Conservation (phyloP, 2,797 vertebrate genomes). For the Odontamblyopus rebecca region DNA sequence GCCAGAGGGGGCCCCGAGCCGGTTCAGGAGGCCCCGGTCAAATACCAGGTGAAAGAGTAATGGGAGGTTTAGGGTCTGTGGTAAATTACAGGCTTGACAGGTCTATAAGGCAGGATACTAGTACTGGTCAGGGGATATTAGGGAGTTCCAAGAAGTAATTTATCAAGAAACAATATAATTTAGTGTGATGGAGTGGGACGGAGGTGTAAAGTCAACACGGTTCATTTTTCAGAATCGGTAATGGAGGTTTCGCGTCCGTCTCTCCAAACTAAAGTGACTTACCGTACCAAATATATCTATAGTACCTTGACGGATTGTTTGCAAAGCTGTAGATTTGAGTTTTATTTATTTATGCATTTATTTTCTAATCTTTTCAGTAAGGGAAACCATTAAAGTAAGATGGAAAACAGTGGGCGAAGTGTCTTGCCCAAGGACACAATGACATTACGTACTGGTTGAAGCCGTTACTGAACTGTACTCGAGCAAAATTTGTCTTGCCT, state of each 20-base stretch:
- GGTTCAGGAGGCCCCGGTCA: conserved; percentile 15
- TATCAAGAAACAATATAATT: background rate
- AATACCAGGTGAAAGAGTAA: conserved; percentile 30
- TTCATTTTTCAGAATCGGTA: background rate
- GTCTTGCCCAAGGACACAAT: too few species aligned
- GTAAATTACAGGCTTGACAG: conserved; percentile 1
- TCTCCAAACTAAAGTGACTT: background rate
- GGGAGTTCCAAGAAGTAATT: background rate
- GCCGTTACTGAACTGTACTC: too few species aligned
- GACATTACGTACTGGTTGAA: too few species aligned
- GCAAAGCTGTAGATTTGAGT: too few species aligned
- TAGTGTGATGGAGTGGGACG: background rate
- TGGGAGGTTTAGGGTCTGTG: conserved; percentile 4
- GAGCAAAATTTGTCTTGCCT: too few species aligned
- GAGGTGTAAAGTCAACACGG: background rate
- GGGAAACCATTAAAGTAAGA: too few species aligned
- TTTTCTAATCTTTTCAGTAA: too few species aligned
- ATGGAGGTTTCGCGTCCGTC: background rate
- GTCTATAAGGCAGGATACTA: background rate
- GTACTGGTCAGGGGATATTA: background rate
- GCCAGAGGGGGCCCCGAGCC: background rate
- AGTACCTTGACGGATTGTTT: too few species aligned
- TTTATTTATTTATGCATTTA: too few species aligned
- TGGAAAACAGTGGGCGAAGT: too few species aligned
- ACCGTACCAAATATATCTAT: background rate